Evolutionary conservation across 2,113 vertebrate genomes (phyloP).

Genomic region (Chloroceryle aenea): DNA sequence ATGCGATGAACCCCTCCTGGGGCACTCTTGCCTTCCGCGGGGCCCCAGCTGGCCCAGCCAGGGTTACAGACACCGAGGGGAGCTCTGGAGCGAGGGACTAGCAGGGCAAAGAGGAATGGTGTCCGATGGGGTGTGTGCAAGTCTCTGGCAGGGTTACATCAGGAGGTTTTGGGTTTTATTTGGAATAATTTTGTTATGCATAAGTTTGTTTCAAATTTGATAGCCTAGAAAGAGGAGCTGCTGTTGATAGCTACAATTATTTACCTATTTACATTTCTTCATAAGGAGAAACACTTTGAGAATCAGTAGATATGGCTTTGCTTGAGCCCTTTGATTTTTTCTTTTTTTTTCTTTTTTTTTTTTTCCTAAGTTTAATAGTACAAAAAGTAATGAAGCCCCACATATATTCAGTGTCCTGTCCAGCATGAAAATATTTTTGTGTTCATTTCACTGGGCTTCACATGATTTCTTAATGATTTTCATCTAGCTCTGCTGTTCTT

Average conservation of each 20-base stretch:
- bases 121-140: background rate
- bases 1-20: background rate
- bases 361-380: background rate
- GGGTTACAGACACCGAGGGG: fast-evolving
- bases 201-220: background rate
- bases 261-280: background rate
- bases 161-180: background rate
- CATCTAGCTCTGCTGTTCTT: background rate
- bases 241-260: background rate
- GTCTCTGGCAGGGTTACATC: background rate
- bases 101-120: background rate
- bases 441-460: background rate
- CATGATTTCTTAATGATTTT: background rate
- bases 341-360: background rate
- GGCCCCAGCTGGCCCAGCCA: fast-evolving
- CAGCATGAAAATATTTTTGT: background rate
- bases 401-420: background rate
- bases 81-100: fast-evolving
- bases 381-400: background rate
- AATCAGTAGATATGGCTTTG: background rate
- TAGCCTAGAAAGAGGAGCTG: background rate
- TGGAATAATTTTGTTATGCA: background rate
- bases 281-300: background rate
- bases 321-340: background rate
- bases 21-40: fast-evolving